A percentile compares a stretch with the other conserved stretches of the same genome.
Conservation (phyloP, 2,888 invertebrate species). For the Protonemura montana region DNA sequence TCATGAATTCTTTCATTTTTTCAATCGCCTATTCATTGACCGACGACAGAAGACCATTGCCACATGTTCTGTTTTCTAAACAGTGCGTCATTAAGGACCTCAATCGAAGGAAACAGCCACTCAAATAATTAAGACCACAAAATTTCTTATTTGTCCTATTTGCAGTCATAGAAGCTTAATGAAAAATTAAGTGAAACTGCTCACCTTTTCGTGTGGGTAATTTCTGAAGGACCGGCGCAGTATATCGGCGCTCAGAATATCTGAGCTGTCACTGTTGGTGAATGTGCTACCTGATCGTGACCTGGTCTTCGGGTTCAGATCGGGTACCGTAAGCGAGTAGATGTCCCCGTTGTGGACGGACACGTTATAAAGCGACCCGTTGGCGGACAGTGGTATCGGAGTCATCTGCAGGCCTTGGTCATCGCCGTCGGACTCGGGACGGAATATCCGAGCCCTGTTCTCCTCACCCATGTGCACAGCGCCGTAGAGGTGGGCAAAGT, state of each 20-base stretch:
- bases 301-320: neutral
- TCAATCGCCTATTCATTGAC: too few relatives aligned
- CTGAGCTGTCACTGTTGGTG: neutral
- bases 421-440: neutral
- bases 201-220: conserved; percentile 50
- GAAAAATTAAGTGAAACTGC: too few relatives aligned
- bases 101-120: too few relatives aligned
- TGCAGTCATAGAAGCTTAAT: too few relatives aligned
- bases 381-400: neutral
- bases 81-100: too few relatives aligned
- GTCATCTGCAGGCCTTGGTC: conserved; percentile 13
- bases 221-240: conserved; percentile 49
- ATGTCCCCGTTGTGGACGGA: conserved; percentile 45
- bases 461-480: conserved; percentile 50
- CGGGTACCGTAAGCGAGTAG: conserved; percentile 45
- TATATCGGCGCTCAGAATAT: conserved; percentile 36
- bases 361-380: neutral
- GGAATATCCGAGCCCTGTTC: conserved; percentile 35
- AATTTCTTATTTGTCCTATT: too few relatives aligned
- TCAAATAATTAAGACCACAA: too few relatives aligned
- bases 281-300: neutral
- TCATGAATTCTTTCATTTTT: too few relatives aligned
- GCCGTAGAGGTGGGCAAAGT: conserved; percentile 52
- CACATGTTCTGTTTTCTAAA: too few relatives aligned
- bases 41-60: too few relatives aligned